Evolutionary conservation across 2,113 vertebrate genomes (phyloP).

Genomic region (Gobio gobio): DNA sequence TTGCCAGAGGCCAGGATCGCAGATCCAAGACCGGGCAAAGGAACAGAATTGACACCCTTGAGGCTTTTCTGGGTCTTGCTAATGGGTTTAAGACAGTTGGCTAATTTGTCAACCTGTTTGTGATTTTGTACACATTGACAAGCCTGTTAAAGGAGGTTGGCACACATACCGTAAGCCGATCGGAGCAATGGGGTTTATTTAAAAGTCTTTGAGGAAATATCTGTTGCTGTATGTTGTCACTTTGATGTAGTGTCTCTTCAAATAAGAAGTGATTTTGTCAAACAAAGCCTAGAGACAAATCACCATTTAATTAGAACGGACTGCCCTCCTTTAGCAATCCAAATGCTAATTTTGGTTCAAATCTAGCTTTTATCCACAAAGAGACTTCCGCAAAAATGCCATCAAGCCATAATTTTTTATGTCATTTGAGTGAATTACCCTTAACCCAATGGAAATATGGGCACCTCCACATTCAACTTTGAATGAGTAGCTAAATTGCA

Average conservation of each 20-base stretch:
- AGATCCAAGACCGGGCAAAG: slow-evolving; percentile 58
- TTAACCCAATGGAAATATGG: slow-evolving; percentile 20
- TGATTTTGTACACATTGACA: slow-evolving; percentile 50
- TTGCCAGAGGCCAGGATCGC: slow-evolving; percentile 19
- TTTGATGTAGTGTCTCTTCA: slow-evolving; percentile 1
- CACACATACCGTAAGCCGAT: slow-evolving; percentile 47
- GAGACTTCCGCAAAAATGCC: slow-evolving; percentile 20
- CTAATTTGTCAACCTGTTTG: slow-evolving; percentile 70
- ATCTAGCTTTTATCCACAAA: slow-evolving; percentile 15
- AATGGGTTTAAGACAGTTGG: slow-evolving; percentile 66
- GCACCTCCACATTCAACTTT: slow-evolving; percentile 29
- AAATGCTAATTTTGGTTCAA: slow-evolving; percentile 40
- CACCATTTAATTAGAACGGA: slow-evolving; percentile 24
- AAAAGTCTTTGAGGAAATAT: slow-evolving; percentile 19
- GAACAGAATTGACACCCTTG: slow-evolving; percentile 48
- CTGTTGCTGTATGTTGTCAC: slow-evolving; percentile 11
- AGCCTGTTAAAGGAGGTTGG: slow-evolving; percentile 40
- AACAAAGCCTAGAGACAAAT: slow-evolving; percentile 36
- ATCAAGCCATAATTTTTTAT: slow-evolving; percentile 33
- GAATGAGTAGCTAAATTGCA: slow-evolving; percentile 23
- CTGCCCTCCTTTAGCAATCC: not conserved
- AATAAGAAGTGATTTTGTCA: not conserved
- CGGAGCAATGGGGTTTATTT: slow-evolving; percentile 17
- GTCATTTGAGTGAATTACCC: slow-evolving; percentile 32
- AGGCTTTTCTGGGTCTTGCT: slow-evolving; percentile 53